Evolutionary conservation across 2,797 vertebrate species (phyloP).

Genomic region (Aselliscus stoliczkanus): DNA sequence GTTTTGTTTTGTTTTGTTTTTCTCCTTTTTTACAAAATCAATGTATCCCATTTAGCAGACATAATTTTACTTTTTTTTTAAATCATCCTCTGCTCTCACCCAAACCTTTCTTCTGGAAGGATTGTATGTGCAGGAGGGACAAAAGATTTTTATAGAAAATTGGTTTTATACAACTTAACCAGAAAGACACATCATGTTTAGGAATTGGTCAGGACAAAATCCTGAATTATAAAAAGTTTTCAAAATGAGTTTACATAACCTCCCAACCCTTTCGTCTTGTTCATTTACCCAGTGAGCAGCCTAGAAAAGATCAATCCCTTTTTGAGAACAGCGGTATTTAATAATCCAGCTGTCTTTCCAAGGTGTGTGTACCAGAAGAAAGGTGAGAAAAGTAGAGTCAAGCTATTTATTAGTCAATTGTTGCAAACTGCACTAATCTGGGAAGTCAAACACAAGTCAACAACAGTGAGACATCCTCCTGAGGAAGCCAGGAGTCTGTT

Average conservation of each 20-base stretch:
- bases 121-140: background rate
- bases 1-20: background rate
- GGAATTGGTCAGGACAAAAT: background rate
- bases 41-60: background rate
- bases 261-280: background rate
- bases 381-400: background rate
- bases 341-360: background rate
- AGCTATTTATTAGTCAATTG: background rate
- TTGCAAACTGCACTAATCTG: background rate
- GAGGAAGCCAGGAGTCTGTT: background rate
- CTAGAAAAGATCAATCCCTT: background rate
- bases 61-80: background rate
- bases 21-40: background rate
- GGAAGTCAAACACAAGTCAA: background rate
- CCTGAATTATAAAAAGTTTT: conserved; percentile 7
- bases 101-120: background rate
- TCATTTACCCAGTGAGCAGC: background rate
- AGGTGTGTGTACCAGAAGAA: background rate
- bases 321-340: background rate
- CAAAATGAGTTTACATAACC: background rate
- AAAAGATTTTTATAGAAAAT: background rate
- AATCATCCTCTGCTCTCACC: background rate
- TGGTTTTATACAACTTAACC: background rate
- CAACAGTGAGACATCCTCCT: background rate
- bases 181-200: background rate